Evolutionary conservation across 2,888 invertebrate genomes (phyloP), one percentile per base, ranked within the genome.

Genomic region (Desoria tigrina): DNA sequence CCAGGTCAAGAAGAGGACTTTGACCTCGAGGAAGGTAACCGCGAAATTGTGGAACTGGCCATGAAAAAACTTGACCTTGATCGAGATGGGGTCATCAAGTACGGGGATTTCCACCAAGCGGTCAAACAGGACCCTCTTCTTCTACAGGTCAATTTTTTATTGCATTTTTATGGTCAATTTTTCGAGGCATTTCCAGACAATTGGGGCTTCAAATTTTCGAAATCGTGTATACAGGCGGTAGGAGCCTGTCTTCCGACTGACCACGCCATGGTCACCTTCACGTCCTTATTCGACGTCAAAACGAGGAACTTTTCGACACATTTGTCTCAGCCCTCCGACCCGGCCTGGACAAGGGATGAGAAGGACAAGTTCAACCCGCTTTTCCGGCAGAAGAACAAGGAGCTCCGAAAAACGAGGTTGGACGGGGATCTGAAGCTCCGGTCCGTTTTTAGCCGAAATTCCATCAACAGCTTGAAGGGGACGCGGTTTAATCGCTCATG

Each of bases 181-280:
- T n/a, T n/a, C n/a, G n/a, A n/a, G n/a, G n/a, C n/a, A n/a, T n/a
- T n/a, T n/a, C n/a, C n/a, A n/a, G n/a, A n/a, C n/a, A n/a, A n/a
- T n/a, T n/a, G n/a, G n/a, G n/a, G n/a, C n/a, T n/a, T n/a, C n/a
- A n/a, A n/a, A n/a, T n/a, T n/a, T n/a, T n/a, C n/a, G n/a, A n/a
- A n/a, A n/a, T n/a, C n/a, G n/a, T n/a, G n/a, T n/a, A 91, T 39
- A 11, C 53, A 92, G 82, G 89, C 89, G 0, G 89, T 93, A 77
- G 92, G 92, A 0, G 88, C 89, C 75, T 91, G 92, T 78, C 80
- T 93, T 28, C 91, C 92, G 0, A 82, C 87, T 0, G 83, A 84
- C 21, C 83, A 82, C 78, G 85, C 83, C 14, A 81, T 82, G 11
- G 78, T 81, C 32, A 82, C 84, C 4, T 86, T 86, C 76, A 79